Percentiles rank a stretch among this genome's conserved stretches.
Evolutionary conservation across 2,888 invertebrate genomes (phyloP).

Genomic region (Dorcus parallelipipedus): DNA sequence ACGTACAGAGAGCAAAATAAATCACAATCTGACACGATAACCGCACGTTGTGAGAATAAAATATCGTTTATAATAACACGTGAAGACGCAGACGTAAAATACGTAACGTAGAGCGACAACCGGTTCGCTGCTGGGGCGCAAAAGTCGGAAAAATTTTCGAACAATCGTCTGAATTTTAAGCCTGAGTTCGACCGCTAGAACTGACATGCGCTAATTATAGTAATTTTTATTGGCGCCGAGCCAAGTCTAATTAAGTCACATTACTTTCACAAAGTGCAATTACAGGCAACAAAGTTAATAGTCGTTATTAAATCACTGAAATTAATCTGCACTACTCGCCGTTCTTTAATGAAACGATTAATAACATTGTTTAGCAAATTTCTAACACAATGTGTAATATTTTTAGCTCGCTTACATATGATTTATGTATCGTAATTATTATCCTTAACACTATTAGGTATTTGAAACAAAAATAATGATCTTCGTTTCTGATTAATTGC

Average conservation of each 20-base stretch:
- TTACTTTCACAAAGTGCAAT: constrained; percentile 20
- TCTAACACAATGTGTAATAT: too few species aligned
- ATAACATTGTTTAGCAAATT: too few species aligned
- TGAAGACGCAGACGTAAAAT: too few species aligned
- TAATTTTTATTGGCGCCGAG: constrained; percentile 24
- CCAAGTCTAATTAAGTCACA: constrained; percentile 22
- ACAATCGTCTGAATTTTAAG: not conserved
- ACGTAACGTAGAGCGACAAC: not conserved
- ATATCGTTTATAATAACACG: not conserved
- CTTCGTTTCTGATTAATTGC: too few species aligned
- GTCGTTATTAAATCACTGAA: constrained; percentile 9
- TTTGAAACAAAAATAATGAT: too few species aligned
- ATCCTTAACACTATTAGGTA: too few species aligned
- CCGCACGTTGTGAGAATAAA: not conserved
- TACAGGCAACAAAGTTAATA: constrained; percentile 8
- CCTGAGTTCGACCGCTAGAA: not conserved
- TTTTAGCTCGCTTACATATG: too few species aligned
- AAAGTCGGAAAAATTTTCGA: not conserved
- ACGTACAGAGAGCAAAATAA: not conserved
- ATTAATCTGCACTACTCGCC: constrained; percentile 1
- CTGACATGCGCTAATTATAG: constrained; percentile 22
- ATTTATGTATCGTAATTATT: too few species aligned
- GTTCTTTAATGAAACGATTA: constrained; percentile 8
- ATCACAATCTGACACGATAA: constrained; percentile 1
- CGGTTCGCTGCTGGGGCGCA: not conserved